Evolutionary conservation across 2,888 invertebrate genomes (phyloP).

Genomic region (Scaptomyza tumidula): DNA sequence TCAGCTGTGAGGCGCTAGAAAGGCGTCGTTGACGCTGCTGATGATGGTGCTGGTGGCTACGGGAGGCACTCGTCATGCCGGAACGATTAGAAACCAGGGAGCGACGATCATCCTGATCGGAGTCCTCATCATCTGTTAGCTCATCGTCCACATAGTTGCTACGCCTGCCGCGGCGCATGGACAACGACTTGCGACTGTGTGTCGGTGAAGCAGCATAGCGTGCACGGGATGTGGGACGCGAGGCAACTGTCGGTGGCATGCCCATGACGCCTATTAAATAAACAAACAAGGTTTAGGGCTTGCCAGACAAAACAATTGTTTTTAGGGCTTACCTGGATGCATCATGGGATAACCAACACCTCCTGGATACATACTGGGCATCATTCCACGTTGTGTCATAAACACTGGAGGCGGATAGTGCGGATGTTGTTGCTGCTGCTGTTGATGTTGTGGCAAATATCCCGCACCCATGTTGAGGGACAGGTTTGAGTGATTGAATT

Average conservation of each 20-base stretch:
- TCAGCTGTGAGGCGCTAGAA: conserved; percentile 82
- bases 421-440: conserved; percentile 78
- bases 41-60: conserved; percentile 59
- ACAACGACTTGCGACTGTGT: conserved; percentile 89
- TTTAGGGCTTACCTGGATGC: conserved; percentile 79
- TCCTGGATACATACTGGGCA: conserved; percentile 82
- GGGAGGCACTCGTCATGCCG: conserved; percentile 70
- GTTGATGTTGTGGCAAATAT: conserved; percentile 79
- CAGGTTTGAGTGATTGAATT: conserved; percentile 86
- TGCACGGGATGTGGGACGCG: conserved; percentile 86
- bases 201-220: conserved; percentile 89
- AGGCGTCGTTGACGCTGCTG: conserved; percentile 74
- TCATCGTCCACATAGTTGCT: conserved; percentile 85
- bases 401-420: conserved; percentile 85
- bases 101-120: conserved; percentile 86
- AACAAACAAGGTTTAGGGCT: neutral
- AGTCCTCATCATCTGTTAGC: conserved; percentile 87
- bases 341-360: conserved; percentile 84
- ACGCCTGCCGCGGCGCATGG: conserved; percentile 85
- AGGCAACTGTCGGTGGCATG: conserved; percentile 80
- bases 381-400: conserved; percentile 82
- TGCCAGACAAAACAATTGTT: no score
- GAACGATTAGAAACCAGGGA: conserved; percentile 83
- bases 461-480: conserved; percentile 86
- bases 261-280: conserved; percentile 73